phyloP scores from a whole-genome alignment of 2,113 vertebrate species.

The Pseudopodoces humilis region DNA sequence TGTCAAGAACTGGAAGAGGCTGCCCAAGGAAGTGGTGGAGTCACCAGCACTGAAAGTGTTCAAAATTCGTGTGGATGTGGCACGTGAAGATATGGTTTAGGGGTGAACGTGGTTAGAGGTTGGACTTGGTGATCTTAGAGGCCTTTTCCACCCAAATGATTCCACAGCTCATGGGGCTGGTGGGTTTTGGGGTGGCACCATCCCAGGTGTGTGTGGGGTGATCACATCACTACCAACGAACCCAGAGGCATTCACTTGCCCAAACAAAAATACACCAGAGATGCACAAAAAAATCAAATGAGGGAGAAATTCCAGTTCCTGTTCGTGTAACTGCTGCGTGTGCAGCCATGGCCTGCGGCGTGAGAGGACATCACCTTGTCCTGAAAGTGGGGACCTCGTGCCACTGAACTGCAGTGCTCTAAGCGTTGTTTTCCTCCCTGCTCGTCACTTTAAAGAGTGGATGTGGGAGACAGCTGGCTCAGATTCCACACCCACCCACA shows the following conservation, averaged over 20 bases:
- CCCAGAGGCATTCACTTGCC: not conserved
- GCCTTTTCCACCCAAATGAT: not conserved
- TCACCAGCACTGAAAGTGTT: not conserved
- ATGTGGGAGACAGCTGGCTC: slow-evolving; percentile 32
- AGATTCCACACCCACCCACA: slow-evolving; percentile 32
- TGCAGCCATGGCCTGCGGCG: not conserved
- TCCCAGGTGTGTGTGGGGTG: not conserved
- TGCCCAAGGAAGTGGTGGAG: not conserved
- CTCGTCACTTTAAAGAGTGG: not conserved
- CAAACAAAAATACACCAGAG: not conserved
- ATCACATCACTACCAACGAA: not conserved
- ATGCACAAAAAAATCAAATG: not conserved
- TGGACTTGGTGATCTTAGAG: not conserved
- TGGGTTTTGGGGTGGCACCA: not conserved
- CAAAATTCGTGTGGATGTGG: too few relatives aligned
- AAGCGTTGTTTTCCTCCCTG: not conserved
- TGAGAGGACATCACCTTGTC: not conserved
- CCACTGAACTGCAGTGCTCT: not conserved
- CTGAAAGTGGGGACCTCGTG: not conserved
- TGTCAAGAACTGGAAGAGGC: not conserved
- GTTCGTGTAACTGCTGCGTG: not conserved
- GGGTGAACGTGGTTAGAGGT: not conserved
- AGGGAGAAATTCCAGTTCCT: not conserved
- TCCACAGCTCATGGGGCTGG: not conserved
- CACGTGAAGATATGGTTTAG: not conserved